Evolutionary conservation across 2,113 vertebrate genomes (phyloP), one percentile per base, ranked within the genome.

Genomic region (Petroica traversi): DNA sequence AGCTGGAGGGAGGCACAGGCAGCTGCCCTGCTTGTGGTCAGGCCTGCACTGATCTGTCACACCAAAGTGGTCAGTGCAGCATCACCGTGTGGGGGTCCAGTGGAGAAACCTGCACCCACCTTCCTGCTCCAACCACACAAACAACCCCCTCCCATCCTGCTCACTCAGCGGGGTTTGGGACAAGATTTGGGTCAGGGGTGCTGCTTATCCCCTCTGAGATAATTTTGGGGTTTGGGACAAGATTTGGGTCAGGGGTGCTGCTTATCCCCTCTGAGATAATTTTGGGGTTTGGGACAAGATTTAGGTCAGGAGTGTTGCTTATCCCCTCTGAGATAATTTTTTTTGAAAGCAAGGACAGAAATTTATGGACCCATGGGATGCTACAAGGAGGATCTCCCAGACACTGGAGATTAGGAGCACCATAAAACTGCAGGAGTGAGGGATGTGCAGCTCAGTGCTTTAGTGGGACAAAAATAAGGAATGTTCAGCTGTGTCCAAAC

Each of bases 11-110:
- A 89, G 18, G 61, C 40, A 78, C 24, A 74, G 20, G 45, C 61
- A 92, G 46, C 59, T 93, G 45, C 41, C 20, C 33, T 2, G 33
- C 6, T 2, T 7, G 25, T 14, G 28, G 25, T 12, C 85, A 80
- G 72, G 31, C 28, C 34, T 4, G 3, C 14, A 4, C 9, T 59
- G 41, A 72, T 11, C 41, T 2, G 0, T 46, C 46, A 69, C 26
- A 38, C 10, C 14, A 1, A 40, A 69, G 57, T 1, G 0, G 9
- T 19, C 67, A 51, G 10, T 5, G 31, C 58, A 85, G 78, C 43
- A 58, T 2, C 0, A 0, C 58, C 19, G 5, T 2, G 2, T 8
- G 31, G 11, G 48, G 61, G 26, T 18, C 9, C 36, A 33, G 38
- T 1, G 23, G 31, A 54, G 34, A 74, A 81, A 64, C 41, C 43